Evolutionary conservation across 1,140 invertebrate species (phyloP).

Genomic region (Tribolium castaneum): DNA sequence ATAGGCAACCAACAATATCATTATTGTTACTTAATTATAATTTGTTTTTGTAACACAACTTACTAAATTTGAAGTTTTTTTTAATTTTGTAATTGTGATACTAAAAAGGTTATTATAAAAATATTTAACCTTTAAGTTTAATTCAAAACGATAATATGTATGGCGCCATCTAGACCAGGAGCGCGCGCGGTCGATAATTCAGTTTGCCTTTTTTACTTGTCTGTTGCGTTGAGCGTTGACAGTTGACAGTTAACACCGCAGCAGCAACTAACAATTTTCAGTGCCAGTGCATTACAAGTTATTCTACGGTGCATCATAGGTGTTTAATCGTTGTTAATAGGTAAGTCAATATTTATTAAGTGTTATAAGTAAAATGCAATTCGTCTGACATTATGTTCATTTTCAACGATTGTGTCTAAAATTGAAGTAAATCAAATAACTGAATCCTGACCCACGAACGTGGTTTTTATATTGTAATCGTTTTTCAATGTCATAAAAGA

Average conservation of each 20-base stretch:
- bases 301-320: too few relatives aligned
- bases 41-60: too few relatives aligned
- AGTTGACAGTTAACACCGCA: not conserved
- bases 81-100: too few relatives aligned
- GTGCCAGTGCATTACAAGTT: too few relatives aligned
- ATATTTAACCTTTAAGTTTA: too few relatives aligned
- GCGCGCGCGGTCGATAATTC: not conserved
- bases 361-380: conserved; percentile 8
- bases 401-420: conserved; percentile 29
- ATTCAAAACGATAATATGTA: not conserved
- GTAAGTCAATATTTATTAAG: too few relatives aligned
- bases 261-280: not conserved
- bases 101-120: too few relatives aligned
- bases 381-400: conserved; percentile 25
- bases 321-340: not conserved
- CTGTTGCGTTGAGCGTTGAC: not conserved
- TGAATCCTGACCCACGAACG: too few relatives aligned
- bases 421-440: conserved; percentile 25
- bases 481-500: not conserved
- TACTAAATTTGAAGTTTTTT: too few relatives aligned
- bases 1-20: not conserved
- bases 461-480: not conserved
- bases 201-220: not conserved
- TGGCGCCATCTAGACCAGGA: not conserved
- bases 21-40: not conserved